These are phyloP conservation scores for Merops nubicus DNA, from an alignment of 2,113 vertebrate species.

Conservation along the genomic window DNA sequence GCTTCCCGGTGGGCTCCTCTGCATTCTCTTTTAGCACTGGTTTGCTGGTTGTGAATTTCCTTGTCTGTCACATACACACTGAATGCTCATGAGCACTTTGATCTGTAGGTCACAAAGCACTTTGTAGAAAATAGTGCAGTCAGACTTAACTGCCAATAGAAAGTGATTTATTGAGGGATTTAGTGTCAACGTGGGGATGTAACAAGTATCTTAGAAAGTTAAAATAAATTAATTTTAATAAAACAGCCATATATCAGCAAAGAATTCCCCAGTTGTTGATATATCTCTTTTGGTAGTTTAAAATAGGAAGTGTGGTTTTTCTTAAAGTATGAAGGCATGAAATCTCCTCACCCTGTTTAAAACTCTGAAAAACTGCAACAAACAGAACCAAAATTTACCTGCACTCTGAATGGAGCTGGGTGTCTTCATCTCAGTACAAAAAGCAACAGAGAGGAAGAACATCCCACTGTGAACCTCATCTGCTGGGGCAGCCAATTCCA, in stretches of 20 bases:
- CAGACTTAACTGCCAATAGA: neutral
- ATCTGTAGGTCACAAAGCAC: neutral
- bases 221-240: neutral
- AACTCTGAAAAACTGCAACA: neutral
- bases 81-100: neutral
- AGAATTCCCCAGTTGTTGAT: neutral
- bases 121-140: neutral
- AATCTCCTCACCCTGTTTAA: neutral
- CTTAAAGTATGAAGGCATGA: neutral
- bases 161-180: neutral
- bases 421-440: neutral
- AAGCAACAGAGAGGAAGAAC: neutral
- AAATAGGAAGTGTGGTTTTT: neutral
- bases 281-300: neutral
- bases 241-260: neutral
- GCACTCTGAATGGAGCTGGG: neutral
- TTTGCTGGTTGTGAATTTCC: neutral
- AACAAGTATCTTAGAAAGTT: neutral
- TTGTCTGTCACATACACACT: neutral
- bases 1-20: neutral
- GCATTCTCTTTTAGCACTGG: neutral
- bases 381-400: neutral
- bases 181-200: neutral
- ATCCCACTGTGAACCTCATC: accelerated
- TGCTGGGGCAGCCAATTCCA: neutral